phyloP scores from a whole-genome alignment of 2,797 vertebrate species.

The Falco peregrinus region DNA sequence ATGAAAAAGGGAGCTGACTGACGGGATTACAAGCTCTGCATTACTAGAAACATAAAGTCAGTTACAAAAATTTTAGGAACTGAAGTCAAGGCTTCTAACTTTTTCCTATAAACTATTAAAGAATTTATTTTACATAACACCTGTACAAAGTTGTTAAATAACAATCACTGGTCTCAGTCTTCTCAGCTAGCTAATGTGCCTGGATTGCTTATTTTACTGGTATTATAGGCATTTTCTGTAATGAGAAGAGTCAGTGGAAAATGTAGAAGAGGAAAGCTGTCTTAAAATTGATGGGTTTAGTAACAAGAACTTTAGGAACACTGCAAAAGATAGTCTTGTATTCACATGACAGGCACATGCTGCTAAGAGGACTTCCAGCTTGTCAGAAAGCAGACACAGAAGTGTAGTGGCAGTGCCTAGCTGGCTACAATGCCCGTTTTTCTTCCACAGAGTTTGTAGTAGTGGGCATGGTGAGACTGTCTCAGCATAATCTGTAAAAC shows the following conservation, averaged over 20 bases:
- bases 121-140: background rate
- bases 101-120: conserved; percentile 1
- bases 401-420: background rate
- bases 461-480: background rate
- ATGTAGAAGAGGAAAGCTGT: background rate
- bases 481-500: background rate
- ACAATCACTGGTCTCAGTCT: background rate
- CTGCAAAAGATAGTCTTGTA: background rate
- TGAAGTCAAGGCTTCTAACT: background rate
- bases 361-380: background rate
- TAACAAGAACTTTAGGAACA: background rate
- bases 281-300: background rate
- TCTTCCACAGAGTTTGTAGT: background rate
- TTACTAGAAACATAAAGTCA: conserved; percentile 23
- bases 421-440: background rate
- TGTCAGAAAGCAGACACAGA: background rate
- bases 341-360: background rate
- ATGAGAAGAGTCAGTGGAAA: background rate
- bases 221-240: background rate
- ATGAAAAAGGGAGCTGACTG: background rate
- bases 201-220: background rate
- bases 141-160: background rate
- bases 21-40: conserved; percentile 29
- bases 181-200: background rate
- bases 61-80: background rate